Evolutionary conservation across 2,888 invertebrate species (phyloP).

Genomic region (Pristionchus arcanus): DNA sequence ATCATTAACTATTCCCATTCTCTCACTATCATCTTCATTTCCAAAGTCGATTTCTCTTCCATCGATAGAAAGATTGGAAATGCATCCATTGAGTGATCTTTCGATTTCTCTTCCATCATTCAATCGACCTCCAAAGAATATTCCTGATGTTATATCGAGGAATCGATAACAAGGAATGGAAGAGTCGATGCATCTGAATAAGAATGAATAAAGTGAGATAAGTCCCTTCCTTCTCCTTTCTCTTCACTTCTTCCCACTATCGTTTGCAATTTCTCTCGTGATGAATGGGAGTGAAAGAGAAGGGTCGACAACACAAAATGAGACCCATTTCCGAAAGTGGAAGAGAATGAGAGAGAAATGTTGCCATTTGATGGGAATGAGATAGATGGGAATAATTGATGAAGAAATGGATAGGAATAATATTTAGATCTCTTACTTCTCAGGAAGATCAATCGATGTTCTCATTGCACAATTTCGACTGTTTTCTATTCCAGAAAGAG

Average conservation of each 20-base stretch:
- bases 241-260: constrained; percentile 44
- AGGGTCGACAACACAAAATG: constrained; percentile 47
- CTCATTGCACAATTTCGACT: constrained; percentile 69
- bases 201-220: background rate
- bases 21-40: constrained; percentile 35
- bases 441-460: constrained; percentile 67
- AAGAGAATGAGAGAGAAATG: constrained; percentile 45
- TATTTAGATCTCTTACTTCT: constrained; percentile 62
- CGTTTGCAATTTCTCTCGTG: constrained; percentile 26
- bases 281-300: constrained; percentile 33
- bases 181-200: constrained; percentile 62
- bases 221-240: constrained; percentile 3
- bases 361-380: constrained; percentile 49
- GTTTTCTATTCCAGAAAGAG: constrained; percentile 54
- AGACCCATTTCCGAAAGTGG: constrained; percentile 51
- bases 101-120: constrained; percentile 63
- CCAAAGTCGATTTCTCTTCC: constrained; percentile 19
- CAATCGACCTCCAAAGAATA: constrained; percentile 74
- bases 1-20: constrained; percentile 50
- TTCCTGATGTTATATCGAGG: constrained; percentile 69
- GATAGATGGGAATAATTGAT: constrained; percentile 43
- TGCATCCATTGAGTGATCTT: constrained; percentile 57
- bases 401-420: constrained; percentile 43
- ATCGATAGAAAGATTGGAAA: constrained; percentile 45
- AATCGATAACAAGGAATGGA: constrained; percentile 76